Conservation (phyloP, 2,113 vertebrate genomes). For the Lycocorax pyrrhopterus region DNA sequence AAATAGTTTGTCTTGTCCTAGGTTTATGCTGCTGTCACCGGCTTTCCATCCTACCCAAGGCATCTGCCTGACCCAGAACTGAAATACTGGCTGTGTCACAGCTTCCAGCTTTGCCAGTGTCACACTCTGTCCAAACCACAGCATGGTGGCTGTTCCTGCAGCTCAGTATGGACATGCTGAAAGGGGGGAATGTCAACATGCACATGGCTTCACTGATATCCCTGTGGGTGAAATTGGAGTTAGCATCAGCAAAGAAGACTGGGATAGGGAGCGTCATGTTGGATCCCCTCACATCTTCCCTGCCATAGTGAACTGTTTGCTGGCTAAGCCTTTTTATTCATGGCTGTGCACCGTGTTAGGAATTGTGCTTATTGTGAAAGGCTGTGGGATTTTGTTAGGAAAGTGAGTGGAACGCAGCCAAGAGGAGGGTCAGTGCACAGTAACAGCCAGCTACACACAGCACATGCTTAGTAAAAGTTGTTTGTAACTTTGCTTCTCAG, state of each 20-base stretch:
- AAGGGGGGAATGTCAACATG: fast-evolving
- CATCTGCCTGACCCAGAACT: not conserved
- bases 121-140: not conserved
- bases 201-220: fast-evolving
- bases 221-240: not conserved
- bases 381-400: not conserved
- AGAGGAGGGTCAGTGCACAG: not conserved
- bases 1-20: not conserved
- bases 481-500: not conserved
- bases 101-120: not conserved
- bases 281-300: not conserved
- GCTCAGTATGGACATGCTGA: not conserved
- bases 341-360: not conserved
- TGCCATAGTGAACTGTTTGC: not conserved
- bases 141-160: fast-evolving
- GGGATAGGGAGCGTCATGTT: not conserved
- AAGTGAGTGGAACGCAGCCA: not conserved
- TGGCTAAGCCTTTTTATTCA: not conserved
- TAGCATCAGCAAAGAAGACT: not conserved
- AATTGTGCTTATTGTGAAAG: not conserved
- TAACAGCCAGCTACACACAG: not conserved
- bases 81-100: not conserved
- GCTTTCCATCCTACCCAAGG: not conserved
- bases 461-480: not conserved
- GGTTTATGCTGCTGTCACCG: not conserved